phyloP scores from a whole-genome alignment of 2,113 vertebrate species.

The Cichladusa arquata region DNA sequence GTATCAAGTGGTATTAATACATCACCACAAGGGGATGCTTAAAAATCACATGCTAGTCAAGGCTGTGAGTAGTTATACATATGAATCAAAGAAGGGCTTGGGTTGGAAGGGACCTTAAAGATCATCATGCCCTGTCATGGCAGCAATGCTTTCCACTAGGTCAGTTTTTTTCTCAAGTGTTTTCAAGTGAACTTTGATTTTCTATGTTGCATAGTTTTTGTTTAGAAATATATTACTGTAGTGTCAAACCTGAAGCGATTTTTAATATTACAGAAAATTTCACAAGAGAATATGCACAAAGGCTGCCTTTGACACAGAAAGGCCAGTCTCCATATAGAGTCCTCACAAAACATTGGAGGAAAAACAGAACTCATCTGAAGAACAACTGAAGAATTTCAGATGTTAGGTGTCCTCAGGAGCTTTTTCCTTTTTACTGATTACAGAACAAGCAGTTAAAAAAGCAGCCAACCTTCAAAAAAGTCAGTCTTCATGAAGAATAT shows the following conservation, averaged over 20 bases:
- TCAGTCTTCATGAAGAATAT: not conserved
- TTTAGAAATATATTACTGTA: not conserved
- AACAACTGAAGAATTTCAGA: not conserved
- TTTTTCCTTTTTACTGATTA: not conserved
- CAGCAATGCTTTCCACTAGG: not conserved
- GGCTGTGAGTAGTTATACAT: not conserved
- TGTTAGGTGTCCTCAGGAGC: not conserved
- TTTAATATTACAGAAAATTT: not conserved
- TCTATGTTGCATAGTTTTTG: not conserved
- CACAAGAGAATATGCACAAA: not conserved
- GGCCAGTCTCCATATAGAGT: not conserved
- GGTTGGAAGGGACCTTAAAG: not conserved
- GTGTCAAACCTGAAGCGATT: not conserved
- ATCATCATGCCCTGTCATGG: not conserved
- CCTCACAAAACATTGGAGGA: not conserved
- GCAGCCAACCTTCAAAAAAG: not conserved
- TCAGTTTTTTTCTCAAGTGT: not conserved
- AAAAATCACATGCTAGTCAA: conserved; percentile 37
- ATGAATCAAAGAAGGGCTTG: not conserved
- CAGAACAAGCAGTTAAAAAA: not conserved
- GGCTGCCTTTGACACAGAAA: not conserved
- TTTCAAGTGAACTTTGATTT: not conserved
- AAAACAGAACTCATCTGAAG: not conserved
- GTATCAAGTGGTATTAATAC: conserved; percentile 24
- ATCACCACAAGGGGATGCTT: not conserved